Conservation (phyloP, 92 coral and sea anemone genomes). For the Zoanthus solanderi region DNA sequence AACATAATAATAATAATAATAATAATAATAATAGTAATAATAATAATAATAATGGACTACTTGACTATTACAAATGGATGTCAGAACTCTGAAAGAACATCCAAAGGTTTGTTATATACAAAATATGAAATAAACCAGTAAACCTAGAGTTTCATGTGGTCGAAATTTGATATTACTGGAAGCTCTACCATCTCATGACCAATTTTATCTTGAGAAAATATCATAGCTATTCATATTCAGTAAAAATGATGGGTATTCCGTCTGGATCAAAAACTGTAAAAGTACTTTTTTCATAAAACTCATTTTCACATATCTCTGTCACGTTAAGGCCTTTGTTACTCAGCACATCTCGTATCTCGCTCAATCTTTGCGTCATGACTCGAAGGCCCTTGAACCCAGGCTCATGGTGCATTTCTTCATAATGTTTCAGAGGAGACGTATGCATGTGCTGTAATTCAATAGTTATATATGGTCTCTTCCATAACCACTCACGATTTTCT, state of each 20-base stretch:
- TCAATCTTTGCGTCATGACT: conserved; percentile 13
- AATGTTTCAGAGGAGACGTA: background rate
- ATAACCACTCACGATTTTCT: conserved; percentile 64
- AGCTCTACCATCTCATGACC: background rate
- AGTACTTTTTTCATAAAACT: conserved; percentile 16
- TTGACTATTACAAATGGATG: too few relatives aligned
- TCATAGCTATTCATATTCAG: conserved; percentile 4
- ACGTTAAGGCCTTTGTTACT: background rate
- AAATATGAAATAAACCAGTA: too few relatives aligned
- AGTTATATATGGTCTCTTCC: conserved; percentile 63
- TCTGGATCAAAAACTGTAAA: conserved; percentile 38
- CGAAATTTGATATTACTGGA: too few relatives aligned
- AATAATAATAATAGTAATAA: too few relatives aligned
- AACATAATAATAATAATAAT: too few relatives aligned
- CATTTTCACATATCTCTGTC: conserved; percentile 22
- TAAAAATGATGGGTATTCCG: conserved; percentile 31
- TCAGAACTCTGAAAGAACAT: too few relatives aligned
- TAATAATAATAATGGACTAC: too few relatives aligned
- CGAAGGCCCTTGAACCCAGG: conserved; percentile 43
- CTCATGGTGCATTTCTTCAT: background rate
- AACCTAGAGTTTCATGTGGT: too few relatives aligned
- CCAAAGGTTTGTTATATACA: too few relatives aligned
- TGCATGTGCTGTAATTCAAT: conserved; percentile 58
- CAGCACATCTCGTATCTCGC: background rate
- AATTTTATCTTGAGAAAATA: background rate